Base-by-base conservation (phyloP, 2,113 vertebrate species). In the Neomonachus schauinslandi region DNA sequence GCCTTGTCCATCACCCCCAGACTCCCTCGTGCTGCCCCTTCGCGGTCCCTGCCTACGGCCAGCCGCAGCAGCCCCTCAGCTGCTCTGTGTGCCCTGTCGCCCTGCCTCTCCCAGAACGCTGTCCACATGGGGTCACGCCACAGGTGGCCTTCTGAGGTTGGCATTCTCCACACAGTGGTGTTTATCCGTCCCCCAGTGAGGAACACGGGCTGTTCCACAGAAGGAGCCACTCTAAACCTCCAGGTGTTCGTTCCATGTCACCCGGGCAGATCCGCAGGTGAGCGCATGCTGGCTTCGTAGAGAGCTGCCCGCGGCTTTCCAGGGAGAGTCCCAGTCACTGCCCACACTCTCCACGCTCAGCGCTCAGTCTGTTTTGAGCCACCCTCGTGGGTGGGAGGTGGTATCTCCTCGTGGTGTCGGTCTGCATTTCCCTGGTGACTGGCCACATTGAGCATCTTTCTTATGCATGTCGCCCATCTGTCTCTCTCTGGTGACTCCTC, bases 51-150 rank as follows among this genome's bases (percentile, higher is more conserved):
- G 14, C 31, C 24, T 21, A 22, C 1, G 1, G 16, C 39, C 57
- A 18, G 33, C n/a, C 10, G 3, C 7, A 4, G 46, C 76, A 57
- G 7, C 76, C 26, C 12, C 36, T 2, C 7, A 31, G 55, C 74
- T 53, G 21, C 3, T 69, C 4, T 84, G 28, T 0, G 0, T 36
- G 14, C 31, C 26, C 63, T 49, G 7, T 49, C 9, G 31, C n/a
- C 85, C 19, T 63, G 59, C 19, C 77, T 93, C 85, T 82, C 51
- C 61, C 71, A 15, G 69, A 39, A 39, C 15, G 55, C 42, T 10
- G 1, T 61, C 13, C 39, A 28, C 26, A 4, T 14, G 21, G 28
- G 14, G 26, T 89, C 13, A 11, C 1, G 4, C 7, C 1, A 0
- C 2, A 0, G 31, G 22, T 33, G 42, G 42, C 26, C 19, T 51